These are phyloP conservation scores for Nipponia nippon DNA, from an alignment of 2,113 vertebrate species.

Conservation along the genomic window DNA sequence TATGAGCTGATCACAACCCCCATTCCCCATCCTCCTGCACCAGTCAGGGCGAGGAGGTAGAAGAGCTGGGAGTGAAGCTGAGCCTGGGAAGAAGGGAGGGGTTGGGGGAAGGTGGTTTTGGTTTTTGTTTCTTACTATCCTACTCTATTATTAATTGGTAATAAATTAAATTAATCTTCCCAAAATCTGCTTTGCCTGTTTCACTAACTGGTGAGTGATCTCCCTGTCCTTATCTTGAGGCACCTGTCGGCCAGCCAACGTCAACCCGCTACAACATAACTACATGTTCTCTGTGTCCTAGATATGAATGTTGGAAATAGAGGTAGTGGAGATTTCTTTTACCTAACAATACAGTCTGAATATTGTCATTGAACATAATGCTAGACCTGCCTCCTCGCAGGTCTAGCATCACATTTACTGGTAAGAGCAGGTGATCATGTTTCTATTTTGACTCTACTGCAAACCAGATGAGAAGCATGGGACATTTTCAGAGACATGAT, in stretches of 20 bases:
- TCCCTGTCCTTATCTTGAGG: background rate
- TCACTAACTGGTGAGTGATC: background rate
- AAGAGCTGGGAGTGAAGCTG: background rate
- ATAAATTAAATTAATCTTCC: background rate
- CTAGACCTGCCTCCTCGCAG: background rate
- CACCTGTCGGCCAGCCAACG: background rate
- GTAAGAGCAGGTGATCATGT: background rate
- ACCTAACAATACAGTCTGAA: background rate
- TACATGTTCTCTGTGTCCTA: background rate
- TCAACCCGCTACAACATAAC: background rate
- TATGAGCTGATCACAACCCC: background rate
- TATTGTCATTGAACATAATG: background rate
- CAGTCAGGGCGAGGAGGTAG: background rate
- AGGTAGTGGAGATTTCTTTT: background rate
- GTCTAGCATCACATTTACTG: background rate
- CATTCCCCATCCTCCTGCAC: rapidly evolving
- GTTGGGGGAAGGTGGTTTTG: background rate
- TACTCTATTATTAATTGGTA: background rate
- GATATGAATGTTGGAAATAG: background rate
- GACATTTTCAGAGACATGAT: background rate
- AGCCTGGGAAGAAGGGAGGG: background rate
- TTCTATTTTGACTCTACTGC: background rate
- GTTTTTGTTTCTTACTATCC: background rate
- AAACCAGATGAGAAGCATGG: background rate
- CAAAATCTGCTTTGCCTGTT: background rate